These are phyloP conservation scores for Tachystola acroxantha DNA, from an alignment of 2,888 invertebrate genomes.

Conservation along the genomic window DNA sequence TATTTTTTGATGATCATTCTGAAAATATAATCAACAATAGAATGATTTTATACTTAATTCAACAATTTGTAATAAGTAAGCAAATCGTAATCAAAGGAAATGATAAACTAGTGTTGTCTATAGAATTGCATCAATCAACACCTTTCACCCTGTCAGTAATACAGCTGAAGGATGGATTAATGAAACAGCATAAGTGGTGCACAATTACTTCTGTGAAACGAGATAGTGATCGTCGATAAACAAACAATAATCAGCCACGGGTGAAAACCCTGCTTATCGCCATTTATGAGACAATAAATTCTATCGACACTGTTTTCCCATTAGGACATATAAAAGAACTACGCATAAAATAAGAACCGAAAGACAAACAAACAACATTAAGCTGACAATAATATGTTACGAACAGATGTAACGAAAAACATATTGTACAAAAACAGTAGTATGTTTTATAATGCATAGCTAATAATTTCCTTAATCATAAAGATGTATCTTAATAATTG, in stretches of 20 bases:
- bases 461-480: no score
- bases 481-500: no score
- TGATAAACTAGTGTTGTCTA: no score
- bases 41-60: no score
- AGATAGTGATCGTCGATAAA: constrained; percentile 26
- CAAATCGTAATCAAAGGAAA: no score
- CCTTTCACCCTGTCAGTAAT: constrained; percentile 11
- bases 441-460: no score
- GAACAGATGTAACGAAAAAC: no score
- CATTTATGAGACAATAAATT: constrained; percentile 36
- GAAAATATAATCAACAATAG: no score
- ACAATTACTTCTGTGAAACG: constrained; percentile 23
- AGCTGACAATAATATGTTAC: neutral
- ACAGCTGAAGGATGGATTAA: constrained; percentile 19
- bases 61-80: no score
- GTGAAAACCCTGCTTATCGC: constrained; percentile 25
- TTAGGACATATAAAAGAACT: constrained; percentile 10
- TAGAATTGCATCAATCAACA: constrained; percentile 11
- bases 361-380: constrained; percentile 4
- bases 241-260: constrained; percentile 17
- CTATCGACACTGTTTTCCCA: constrained; percentile 15
- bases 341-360: constrained; percentile 11
- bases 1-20: no score
- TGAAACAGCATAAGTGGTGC: constrained; percentile 21
- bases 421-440: no score